Evolutionary conservation across 2,888 invertebrate genomes (phyloP), one percentile per base, ranked within the genome.

Genomic region (Tetranychus truncatus): DNA sequence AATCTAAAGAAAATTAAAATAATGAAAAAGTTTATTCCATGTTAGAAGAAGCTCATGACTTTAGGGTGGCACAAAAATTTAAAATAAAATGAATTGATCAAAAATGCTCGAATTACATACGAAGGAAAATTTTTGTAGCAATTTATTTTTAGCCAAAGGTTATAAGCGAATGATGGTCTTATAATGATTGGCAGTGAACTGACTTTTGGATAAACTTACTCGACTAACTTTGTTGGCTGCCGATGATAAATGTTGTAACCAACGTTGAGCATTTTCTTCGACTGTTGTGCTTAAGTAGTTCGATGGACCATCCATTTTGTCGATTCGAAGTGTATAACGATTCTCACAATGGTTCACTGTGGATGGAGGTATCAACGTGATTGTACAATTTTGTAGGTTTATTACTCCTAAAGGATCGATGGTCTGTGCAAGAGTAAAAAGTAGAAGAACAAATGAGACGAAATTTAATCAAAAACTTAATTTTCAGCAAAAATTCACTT

Each of bases 351-450:
- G 34, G 34, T 34, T 34, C 34, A 34, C 66, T 66, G 66, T 66
- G 18, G 66, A 77, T 72, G 83, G 89, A 72, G 88, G 87, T 67
- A 87, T 86, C 75, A 85, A 84, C 73, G 84, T 84, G 9, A 93
- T 87, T 77, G 88, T 88, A 83, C 92, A 92, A 82, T 91, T 91
- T 71, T 89, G 88, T 77, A 94, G 86, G 86, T 91, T 90, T 78
- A 93, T 87, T 20, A 93, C 93, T 77, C 94, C 94, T 71, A 93
- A 89, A 76, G 93, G 93, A 82, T 81, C 81, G n/a, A 77, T 77
- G 20, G 81, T 21, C 82, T 82, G 81, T 44, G 45, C 11, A 73
- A n/a, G 5, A 18, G 21, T 20, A n/a, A 69, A 21, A 7, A 11
- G 44, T 7, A 21, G 34, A 71, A 34, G 18, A 85, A 87, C 86